Evolutionary conservation across 2,113 vertebrate genomes (phyloP).

Genomic region (Psammodynastes pulverulentus): DNA sequence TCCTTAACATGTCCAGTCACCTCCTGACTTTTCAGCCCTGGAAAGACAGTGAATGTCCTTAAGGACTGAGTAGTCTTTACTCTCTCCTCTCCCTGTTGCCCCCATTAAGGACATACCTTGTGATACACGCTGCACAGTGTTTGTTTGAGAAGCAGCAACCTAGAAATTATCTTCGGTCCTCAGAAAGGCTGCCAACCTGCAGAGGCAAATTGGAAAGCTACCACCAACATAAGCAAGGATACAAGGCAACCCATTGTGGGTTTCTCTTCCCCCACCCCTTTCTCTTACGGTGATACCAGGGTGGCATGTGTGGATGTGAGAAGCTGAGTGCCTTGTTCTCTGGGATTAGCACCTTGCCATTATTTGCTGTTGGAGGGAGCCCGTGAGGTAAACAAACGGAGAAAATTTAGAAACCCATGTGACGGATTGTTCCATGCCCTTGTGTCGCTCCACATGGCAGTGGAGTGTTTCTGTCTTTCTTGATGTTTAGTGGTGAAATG

Average conservation of each 20-base stretch:
- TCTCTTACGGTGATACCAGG: constrained; percentile 28
- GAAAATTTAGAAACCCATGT: constrained; percentile 69
- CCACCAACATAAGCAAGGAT: constrained; percentile 1
- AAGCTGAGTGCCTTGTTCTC: constrained; percentile 52
- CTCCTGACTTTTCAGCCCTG: neutral
- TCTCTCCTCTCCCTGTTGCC: neutral
- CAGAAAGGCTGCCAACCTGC: neutral
- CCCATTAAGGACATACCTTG: neutral
- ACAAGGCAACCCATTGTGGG: neutral
- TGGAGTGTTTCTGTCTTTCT: constrained; percentile 59
- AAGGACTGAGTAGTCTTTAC: neutral
- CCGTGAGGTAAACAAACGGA: constrained; percentile 61
- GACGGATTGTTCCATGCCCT: constrained; percentile 65
- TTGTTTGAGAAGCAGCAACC: neutral
- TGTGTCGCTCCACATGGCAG: constrained; percentile 56
- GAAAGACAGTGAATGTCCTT: neutral
- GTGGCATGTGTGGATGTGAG: constrained; percentile 46
- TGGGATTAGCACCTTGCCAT: constrained; percentile 57
- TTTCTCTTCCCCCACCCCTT: neutral
- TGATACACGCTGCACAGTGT: neutral
- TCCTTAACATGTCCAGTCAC: neutral
- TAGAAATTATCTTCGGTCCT: constrained; percentile 16
- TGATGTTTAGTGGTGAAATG: constrained; percentile 65
- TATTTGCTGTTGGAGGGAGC: constrained; percentile 53
- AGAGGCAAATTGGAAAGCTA: neutral